Conservation (phyloP, 2,113 vertebrate species). For the Clarias macrocephalus region DNA sequence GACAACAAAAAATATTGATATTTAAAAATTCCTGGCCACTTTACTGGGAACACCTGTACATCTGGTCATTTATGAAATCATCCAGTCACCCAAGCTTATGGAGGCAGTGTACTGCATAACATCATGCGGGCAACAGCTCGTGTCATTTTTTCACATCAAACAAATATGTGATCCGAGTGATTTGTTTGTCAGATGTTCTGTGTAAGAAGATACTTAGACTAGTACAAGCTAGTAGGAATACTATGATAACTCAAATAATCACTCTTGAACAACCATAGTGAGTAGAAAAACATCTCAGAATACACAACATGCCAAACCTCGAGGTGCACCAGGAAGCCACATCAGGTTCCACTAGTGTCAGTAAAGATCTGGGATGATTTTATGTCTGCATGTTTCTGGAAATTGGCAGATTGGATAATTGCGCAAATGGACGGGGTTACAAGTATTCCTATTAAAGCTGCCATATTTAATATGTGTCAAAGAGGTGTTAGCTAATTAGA, state of each 20-base stretch:
- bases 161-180: neutral
- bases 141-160: neutral
- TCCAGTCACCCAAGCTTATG: neutral
- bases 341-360: neutral
- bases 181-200: neutral
- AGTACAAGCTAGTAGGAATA: neutral
- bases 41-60: neutral
- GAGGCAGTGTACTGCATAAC: neutral
- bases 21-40: neutral
- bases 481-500: neutral
- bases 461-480: no score
- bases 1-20: neutral
- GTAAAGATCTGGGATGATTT: neutral
- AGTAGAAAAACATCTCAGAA: neutral
- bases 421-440: neutral
- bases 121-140: neutral
- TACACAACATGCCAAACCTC: neutral
- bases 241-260: neutral
- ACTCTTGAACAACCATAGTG: neutral
- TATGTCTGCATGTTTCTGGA: neutral
- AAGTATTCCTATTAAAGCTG: neutral
- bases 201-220: neutral
- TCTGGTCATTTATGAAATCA: neutral
- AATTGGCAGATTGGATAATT: neutral
- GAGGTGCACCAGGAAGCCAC: neutral